A percentile compares a stretch with the other conserved stretches of the same genome.
Evolutionary conservation across 2,113 vertebrate genomes (phyloP).

Genomic region (Poicephalus meyeri): DNA sequence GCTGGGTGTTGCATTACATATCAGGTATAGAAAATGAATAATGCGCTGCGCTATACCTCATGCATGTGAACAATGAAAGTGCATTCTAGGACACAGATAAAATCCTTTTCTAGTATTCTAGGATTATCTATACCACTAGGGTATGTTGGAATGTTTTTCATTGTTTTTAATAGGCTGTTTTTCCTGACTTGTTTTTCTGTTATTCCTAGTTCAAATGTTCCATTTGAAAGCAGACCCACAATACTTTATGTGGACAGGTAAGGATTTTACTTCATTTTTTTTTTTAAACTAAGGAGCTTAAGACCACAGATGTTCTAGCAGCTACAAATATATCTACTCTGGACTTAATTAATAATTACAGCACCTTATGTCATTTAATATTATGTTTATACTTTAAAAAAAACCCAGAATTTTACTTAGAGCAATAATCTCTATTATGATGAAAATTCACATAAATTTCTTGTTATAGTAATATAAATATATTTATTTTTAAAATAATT

Average conservation of each 20-base stretch:
- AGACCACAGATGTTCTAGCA: slow-evolving; percentile 29
- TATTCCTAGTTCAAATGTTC: not conserved
- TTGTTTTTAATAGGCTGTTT: slow-evolving; percentile 21
- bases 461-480: slow-evolving; percentile 8
- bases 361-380: not conserved
- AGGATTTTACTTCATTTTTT: slow-evolving; percentile 51
- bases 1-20: not conserved
- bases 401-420: not conserved
- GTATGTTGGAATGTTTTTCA: not conserved
- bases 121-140: not conserved
- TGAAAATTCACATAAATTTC: not conserved
- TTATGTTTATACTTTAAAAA: not conserved
- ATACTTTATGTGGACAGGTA: slow-evolving; percentile 46
- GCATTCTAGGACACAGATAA: not conserved
- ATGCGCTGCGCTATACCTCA: not conserved
- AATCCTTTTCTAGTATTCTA: not conserved
- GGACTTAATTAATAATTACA: slow-evolving; percentile 64
- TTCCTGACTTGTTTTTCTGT: slow-evolving; percentile 18
- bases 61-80: not conserved
- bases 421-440: not conserved
- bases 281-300: slow-evolving; percentile 46
- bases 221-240: slow-evolving; percentile 48
- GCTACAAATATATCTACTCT: slow-evolving; percentile 64
- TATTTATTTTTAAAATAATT: not conserved
- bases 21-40: not conserved